phyloP scores from a whole-genome alignment of 2,113 vertebrate genomes.

The Neolamprologus hecqui region DNA sequence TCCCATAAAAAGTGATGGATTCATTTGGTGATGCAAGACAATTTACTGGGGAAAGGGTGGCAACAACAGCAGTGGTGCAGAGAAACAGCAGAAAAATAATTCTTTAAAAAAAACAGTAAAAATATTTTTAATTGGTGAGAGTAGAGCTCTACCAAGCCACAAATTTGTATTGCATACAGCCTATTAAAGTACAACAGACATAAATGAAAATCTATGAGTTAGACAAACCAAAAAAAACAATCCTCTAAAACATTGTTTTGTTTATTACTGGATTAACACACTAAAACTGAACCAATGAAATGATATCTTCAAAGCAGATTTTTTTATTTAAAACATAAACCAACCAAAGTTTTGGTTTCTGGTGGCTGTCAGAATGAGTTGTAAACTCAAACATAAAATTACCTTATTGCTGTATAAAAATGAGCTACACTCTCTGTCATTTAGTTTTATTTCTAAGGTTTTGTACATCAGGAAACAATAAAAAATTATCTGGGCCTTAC shows the following conservation, averaged over 20 bases:
- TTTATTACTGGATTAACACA: not conserved
- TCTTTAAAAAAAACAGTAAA: not conserved
- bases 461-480: not conserved
- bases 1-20: slow-evolving; percentile 22
- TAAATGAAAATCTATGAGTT: not conserved
- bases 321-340: accelerated
- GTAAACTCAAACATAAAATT: not conserved
- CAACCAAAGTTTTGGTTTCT: not conserved
- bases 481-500: not conserved
- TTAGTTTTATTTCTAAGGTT: not conserved
- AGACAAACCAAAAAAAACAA: not conserved
- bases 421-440: not conserved
- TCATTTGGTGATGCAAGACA: not conserved
- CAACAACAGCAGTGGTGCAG: not conserved
- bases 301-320: not conserved
- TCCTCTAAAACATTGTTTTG: not conserved
- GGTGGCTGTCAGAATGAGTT: not conserved
- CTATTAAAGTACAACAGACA: not conserved
- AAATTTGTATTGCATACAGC: not conserved
- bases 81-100: not conserved
- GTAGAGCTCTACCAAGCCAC: not conserved
- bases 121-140: not conserved
- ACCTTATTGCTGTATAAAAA: not conserved
- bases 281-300: not conserved
- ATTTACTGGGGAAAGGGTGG: not conserved